A percentile compares a stretch with the other conserved stretches of the same genome.
These are phyloP conservation scores for Antennarius maculatus DNA, from an alignment of 2,797 vertebrate genomes.

Conservation along the genomic window DNA sequence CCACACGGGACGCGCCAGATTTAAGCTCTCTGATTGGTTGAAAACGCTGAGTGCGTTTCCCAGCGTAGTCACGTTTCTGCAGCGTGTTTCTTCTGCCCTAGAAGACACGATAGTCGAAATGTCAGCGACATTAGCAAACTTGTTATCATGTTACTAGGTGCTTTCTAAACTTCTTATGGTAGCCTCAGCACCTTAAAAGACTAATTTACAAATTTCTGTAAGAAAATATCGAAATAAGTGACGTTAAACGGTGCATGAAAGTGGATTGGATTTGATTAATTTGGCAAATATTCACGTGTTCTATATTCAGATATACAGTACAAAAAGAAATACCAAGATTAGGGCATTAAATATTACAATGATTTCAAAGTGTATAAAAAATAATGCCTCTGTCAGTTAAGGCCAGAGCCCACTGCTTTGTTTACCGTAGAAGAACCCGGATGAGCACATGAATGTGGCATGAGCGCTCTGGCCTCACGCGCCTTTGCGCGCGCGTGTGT, in stretches of 20 bases:
- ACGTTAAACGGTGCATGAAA: too few relatives aligned
- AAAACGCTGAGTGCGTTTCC: background rate
- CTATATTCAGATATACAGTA: too few relatives aligned
- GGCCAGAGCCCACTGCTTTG: slow-evolving; percentile 1
- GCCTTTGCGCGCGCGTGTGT: slow-evolving; percentile 1
- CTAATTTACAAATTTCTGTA: background rate
- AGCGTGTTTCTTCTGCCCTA: slow-evolving; percentile 64
- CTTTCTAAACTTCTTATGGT: slow-evolving; percentile 1
- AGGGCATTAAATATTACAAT: too few relatives aligned
- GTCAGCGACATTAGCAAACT: too few relatives aligned
- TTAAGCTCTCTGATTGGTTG: slow-evolving; percentile 61
- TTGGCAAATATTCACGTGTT: too few relatives aligned
- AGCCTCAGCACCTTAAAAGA: background rate
- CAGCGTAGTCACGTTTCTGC: slow-evolving; percentile 77
- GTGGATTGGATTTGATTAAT: too few relatives aligned
- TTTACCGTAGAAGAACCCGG: slow-evolving; percentile 65
- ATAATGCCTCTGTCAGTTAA: too few relatives aligned
- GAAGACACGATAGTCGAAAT: background rate
- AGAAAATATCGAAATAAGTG: background rate
- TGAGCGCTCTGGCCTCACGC: slow-evolving; percentile 31
- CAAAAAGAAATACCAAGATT: too few relatives aligned
- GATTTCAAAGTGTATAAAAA: too few relatives aligned
- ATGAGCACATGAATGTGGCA: slow-evolving; percentile 70
- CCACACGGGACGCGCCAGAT: slow-evolving; percentile 40
- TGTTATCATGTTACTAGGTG: background rate